Base-by-base conservation (phyloP, 2,888 invertebrate species). In the Zaprionus lineosus region DNA sequence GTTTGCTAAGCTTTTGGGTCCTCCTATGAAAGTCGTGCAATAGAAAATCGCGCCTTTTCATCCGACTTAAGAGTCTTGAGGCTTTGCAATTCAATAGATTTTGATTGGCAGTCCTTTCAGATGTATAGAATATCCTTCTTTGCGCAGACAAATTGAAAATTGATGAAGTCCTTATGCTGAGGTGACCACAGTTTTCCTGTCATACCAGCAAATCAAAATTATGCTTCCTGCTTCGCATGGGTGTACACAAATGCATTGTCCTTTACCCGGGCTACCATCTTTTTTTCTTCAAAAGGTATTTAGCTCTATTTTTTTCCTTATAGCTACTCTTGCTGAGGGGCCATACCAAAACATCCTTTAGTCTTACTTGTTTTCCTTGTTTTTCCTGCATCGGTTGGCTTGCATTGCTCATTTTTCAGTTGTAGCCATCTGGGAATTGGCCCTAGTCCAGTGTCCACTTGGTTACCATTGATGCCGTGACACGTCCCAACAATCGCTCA, bases 401-500 rank as follows among this genome's bases (percentile, higher is more conserved):
- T 19, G 37, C 34, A 40, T 43, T 66, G 43, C 48, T 48, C 67
- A 47, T 58, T 60, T 60, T 47, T 29, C 16, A 33, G 19, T 18
- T 51, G 15, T 9, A 12, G 11, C 33, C 47, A 26, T 46, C 19
- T 40, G 55, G 69, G 37, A 56, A 56, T 44, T 26, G 19, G 12
- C 16, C 18, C 26, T 12, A 11, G 56, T 28, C 33, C 46, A 37
- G 41, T 51, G 50, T 55, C 64, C 74, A 67, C 57, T 72, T 68
- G 73, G 60, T 51, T 16, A 21, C 50, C 63, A 75, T 83, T 75
- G 84, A 73, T 84, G 81, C 73, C 44, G 37, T 44, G 61, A 84
- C 77, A 78, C 66, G 66, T 81, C 47, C 56, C 34, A 70, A 73
- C 74, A 78, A 78, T 78, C 81, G 81, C 64, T 78, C 84, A 84